A percentile compares a stretch with the other conserved stretches of the same genome.
These are phyloP conservation scores for Ectropis crepuscularia DNA, from an alignment of 2,888 invertebrate genomes.

Conservation along the genomic window DNA sequence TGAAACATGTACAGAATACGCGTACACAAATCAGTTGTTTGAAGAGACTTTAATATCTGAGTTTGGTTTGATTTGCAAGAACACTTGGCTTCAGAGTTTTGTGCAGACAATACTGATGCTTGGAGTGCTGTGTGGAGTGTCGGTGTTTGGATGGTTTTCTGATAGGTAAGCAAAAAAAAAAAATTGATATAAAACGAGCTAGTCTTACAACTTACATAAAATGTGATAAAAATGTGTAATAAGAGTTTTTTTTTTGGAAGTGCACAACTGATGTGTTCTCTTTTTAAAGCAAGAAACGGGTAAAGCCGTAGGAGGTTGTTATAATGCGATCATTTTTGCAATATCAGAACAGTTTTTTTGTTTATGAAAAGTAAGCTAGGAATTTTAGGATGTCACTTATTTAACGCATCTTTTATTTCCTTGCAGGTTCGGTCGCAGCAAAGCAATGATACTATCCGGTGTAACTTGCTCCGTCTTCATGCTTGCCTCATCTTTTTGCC, in stretches of 20 bases:
- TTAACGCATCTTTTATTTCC: neutral
- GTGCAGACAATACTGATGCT: slow-evolving; percentile 61
- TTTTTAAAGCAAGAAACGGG: neutral
- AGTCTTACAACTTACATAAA: too few species aligned
- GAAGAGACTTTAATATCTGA: slow-evolving; percentile 55
- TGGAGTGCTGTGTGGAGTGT: slow-evolving; percentile 57
- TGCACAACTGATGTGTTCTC: neutral
- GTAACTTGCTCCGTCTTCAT: slow-evolving; percentile 87
- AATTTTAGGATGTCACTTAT: too few species aligned
- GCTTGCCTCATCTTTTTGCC: slow-evolving; percentile 85
- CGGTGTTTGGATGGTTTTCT: slow-evolving; percentile 63
- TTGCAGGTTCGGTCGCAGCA: slow-evolving; percentile 71
- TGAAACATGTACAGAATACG: slow-evolving; percentile 55
- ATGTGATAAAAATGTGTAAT: too few species aligned
- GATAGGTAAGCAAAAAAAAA: slow-evolving; percentile 57
- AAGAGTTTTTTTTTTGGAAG: too few species aligned
- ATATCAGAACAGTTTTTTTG: too few species aligned
- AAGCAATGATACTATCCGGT: slow-evolving; percentile 87
- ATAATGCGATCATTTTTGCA: too few species aligned
- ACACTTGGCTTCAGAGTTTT: slow-evolving; percentile 61
- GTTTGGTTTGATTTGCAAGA: slow-evolving; percentile 60
- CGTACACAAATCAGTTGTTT: slow-evolving; percentile 50
- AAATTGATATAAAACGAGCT: too few species aligned
- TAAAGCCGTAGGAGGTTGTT: too few species aligned
- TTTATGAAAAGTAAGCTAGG: too few species aligned